Evolutionary conservation across 2,888 invertebrate genomes (phyloP).

Genomic region (Nemotelus nigrinus): DNA sequence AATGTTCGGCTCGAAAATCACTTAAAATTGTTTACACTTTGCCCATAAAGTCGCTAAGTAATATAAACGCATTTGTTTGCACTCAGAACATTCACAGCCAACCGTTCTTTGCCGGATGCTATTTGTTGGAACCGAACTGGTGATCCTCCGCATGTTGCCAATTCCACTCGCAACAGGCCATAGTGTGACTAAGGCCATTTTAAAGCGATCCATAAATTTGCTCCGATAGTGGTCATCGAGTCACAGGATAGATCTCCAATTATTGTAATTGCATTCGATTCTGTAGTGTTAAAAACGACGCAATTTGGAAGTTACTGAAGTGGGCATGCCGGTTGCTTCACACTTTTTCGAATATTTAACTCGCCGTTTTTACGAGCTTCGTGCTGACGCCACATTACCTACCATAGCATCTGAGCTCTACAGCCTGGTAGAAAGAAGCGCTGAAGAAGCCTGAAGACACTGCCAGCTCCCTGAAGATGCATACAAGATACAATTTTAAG

Average conservation of each 20-base stretch:
- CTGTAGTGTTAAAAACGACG: constrained; percentile 41
- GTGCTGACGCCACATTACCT: not conserved
- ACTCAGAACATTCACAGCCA: not conserved
- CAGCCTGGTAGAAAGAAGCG: constrained; percentile 24
- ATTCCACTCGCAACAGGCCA: not conserved
- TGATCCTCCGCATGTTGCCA: constrained; percentile 22
- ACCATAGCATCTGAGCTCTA: not conserved
- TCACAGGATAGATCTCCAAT: constrained; percentile 38
- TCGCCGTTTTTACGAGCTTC: constrained; percentile 32
- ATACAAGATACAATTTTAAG: not conserved
- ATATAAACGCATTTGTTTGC: constrained; percentile 40
- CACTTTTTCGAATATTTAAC: constrained; percentile 26
- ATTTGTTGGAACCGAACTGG: not conserved
- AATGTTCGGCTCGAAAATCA: constrained; percentile 29
- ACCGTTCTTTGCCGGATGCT: not conserved
- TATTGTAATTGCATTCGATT: constrained; percentile 42
- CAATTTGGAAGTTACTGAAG: constrained; percentile 36
- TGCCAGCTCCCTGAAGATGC: constrained; percentile 29
- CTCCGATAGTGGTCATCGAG: constrained; percentile 21
- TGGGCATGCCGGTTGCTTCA: constrained; percentile 6
- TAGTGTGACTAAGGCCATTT: constrained; percentile 5
- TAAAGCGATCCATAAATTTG: constrained; percentile 30
- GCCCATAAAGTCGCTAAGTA: constrained; percentile 36
- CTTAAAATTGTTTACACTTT: constrained; percentile 43
- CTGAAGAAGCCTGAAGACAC: constrained; percentile 8